A percentile compares a stretch with the other conserved stretches of the same genome.
Evolutionary conservation across 2,888 invertebrate genomes (phyloP).

Genomic region (Blastobasis lacticolella): DNA sequence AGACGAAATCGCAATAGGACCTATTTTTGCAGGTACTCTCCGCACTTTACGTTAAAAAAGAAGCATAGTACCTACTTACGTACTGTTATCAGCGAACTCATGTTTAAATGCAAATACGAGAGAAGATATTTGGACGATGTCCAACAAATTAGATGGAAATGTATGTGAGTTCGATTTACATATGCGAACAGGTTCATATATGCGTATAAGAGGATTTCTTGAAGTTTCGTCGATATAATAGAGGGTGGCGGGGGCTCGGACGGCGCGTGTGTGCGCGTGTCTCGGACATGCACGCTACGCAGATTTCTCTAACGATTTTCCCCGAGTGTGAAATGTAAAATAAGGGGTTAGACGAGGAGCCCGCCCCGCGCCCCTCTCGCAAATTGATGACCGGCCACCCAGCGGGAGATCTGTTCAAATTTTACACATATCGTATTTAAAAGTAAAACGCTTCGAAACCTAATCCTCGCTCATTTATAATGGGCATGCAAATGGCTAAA

Average conservation of each 20-base stretch:
- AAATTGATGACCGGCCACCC: slow-evolving; percentile 69
- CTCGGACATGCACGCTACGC: slow-evolving; percentile 72
- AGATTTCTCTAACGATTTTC: slow-evolving; percentile 75
- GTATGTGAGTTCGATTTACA: slow-evolving; percentile 48
- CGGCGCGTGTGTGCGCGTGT: slow-evolving; percentile 51
- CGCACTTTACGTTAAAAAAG: too few relatives aligned
- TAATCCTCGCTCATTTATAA: slow-evolving; percentile 58
- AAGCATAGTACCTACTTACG: too few relatives aligned
- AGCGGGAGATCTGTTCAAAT: slow-evolving; percentile 67
- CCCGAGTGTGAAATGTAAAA: slow-evolving; percentile 75
- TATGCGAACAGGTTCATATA: slow-evolving; percentile 51
- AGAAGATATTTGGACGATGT: neutral
- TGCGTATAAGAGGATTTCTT: slow-evolving; percentile 66
- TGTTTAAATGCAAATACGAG: too few relatives aligned
- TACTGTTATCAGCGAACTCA: too few relatives aligned
- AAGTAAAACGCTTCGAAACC: slow-evolving; percentile 60
- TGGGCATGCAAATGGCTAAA: slow-evolving; percentile 47
- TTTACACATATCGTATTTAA: slow-evolving; percentile 70
- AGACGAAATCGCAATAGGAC: too few relatives aligned
- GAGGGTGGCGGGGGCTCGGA: slow-evolving; percentile 36
- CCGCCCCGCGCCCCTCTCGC: slow-evolving; percentile 37
- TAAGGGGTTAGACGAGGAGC: slow-evolving; percentile 69
- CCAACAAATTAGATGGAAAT: slow-evolving; percentile 27
- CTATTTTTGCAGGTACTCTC: too few relatives aligned
- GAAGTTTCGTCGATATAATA: slow-evolving; percentile 67